Base-by-base conservation (phyloP, 53 echinoderm and acorn worm species). In the Luidia sarsii region DNA sequence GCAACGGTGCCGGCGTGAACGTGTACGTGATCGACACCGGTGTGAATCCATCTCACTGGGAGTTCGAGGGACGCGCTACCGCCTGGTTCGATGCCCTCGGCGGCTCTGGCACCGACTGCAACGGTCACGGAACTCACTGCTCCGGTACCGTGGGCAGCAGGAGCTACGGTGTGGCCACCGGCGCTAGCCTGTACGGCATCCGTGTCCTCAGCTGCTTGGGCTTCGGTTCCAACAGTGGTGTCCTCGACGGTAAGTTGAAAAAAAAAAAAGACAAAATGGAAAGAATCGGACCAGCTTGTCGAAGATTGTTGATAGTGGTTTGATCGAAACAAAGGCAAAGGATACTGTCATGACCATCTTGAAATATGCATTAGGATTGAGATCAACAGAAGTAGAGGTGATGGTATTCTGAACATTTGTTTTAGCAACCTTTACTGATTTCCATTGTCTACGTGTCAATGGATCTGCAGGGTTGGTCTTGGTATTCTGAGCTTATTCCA, bases 1-100 rank as follows among this genome's bases (percentile, higher is more conserved):
- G 87, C 24, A 80, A 68, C 56, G 94, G 94, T 16, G 69, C 48
- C 25, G 91, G 91, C 10, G 83, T 82, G 8, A 72, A 94, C 59
- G 91, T 86, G 10, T 94, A 94, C 89, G 89, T 94, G 35, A 85
- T 94, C 71, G 94, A 94, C 48, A 94, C 94, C 38, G 94, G 94
- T 35, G 85, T 94, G 80, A 94, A 94, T 63, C 68, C 48, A 5
- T 46, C 49, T 21, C 94, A 94, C 74, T 64, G 51, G 13, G 94
- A 94, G 64, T 88, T 91, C 48, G 87, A 59, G 0, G 91, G 80
- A 24, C 81, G 94, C 16, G 82, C 88, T 13, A n/a, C 33, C 21
- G 66, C 68, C 51, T 85, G 81, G 33, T 85, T 86, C 50, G 92
- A 89, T 64, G 83, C 87, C 38, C 51, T 83, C 57, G 87, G 87